Conservation (phyloP, 1,140 invertebrate species). For the Penaeus japonicus region DNA sequence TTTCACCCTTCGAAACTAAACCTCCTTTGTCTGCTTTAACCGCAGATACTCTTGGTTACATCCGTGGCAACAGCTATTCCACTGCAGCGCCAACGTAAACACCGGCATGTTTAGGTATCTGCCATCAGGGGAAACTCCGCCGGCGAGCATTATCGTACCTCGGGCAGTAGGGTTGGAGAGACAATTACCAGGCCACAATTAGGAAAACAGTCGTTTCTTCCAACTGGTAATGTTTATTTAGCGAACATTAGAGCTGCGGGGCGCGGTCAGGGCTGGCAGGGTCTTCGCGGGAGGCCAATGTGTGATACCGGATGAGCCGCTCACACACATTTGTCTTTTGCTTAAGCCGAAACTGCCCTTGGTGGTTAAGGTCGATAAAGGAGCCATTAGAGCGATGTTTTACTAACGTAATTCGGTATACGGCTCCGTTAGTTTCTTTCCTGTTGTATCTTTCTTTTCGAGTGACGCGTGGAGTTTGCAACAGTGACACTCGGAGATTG, state of each 20-base stretch:
- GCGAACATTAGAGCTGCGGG: constrained; percentile 13
- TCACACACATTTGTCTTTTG: neutral
- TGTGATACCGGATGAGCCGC: neutral
- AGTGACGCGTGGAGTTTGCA: no score
- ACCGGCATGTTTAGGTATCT: no score
- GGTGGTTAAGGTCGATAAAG: neutral
- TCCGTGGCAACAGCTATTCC: no score
- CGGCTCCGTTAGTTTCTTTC: neutral
- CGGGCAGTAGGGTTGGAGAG: no score
- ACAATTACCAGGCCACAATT: neutral
- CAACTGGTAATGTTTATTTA: constrained; percentile 22
- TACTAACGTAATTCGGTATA: neutral
- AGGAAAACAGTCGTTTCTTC: neutral
- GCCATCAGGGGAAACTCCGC: no score
- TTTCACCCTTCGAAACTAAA: no score
- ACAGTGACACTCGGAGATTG: no score
- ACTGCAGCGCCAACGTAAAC: no score
- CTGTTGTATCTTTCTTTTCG: no score
- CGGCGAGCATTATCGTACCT: no score
- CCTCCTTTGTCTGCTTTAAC: no score
- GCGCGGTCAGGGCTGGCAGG: neutral
- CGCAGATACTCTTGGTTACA: no score
- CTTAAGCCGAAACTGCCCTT: neutral
- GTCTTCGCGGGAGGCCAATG: neutral
- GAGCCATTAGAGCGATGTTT: neutral